These are phyloP conservation scores for Odontomyia ornata DNA, from an alignment of 2,888 invertebrate genomes.

Conservation along the genomic window DNA sequence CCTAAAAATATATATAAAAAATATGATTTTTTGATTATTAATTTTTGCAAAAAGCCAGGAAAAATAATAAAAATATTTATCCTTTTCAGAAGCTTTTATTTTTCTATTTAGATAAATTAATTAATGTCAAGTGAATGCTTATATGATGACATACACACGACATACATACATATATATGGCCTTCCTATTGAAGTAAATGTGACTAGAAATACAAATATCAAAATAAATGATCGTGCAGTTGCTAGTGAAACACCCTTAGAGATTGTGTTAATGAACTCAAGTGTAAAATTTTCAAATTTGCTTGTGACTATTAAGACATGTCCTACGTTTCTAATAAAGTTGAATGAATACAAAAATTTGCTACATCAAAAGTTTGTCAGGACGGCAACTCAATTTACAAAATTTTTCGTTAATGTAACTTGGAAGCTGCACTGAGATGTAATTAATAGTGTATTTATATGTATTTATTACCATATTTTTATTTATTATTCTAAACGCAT, in stretches of 20 bases:
- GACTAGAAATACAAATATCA: slow-evolving; percentile 8
- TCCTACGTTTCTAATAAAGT: no score
- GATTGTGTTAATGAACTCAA: background rate
- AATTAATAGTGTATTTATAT: background rate
- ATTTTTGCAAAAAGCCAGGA: slow-evolving; percentile 15
- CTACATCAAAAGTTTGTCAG: background rate
- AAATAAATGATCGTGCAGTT: background rate
- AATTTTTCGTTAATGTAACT: background rate
- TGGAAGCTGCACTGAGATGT: background rate
- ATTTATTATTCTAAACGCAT: background rate
- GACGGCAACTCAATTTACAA: background rate
- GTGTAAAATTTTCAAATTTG: background rate
- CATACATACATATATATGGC: slow-evolving; percentile 15
- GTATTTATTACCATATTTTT: background rate
- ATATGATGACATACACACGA: background rate
- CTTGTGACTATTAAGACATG: no score
- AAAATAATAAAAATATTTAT: slow-evolving; percentile 22
- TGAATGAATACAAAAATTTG: background rate
- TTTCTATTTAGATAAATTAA: slow-evolving; percentile 16
- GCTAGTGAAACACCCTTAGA: background rate
- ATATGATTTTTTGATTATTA: background rate
- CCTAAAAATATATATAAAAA: background rate
- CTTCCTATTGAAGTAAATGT: slow-evolving; percentile 19
- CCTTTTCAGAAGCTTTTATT: slow-evolving; percentile 13
- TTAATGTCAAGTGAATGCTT: background rate